phyloP scores from a whole-genome alignment of 1,140 invertebrate species.

The Ectropis grisescens region DNA sequence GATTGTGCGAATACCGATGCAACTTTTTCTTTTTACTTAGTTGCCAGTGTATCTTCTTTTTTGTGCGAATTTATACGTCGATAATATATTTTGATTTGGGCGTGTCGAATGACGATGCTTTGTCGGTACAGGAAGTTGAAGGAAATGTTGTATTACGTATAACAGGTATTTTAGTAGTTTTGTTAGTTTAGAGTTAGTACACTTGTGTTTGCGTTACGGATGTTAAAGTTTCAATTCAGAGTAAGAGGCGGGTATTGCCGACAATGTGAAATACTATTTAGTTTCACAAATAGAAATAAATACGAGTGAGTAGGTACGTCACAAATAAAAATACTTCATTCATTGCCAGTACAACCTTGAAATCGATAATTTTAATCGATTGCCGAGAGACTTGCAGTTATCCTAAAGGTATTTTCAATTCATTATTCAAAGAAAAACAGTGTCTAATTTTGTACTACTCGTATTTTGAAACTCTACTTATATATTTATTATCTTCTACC shows the following conservation, averaged over 20 bases:
- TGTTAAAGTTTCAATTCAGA: conserved; percentile 22
- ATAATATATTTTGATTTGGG: conserved; percentile 69
- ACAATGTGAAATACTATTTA: conserved; percentile 10
- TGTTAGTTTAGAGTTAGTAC: conserved; percentile 19
- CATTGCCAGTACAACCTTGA: no score
- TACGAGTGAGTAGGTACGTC: no score
- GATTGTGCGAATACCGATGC: conserved; percentile 62
- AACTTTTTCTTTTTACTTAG: conserved; percentile 38
- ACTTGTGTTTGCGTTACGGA: conserved; percentile 62
- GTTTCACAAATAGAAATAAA: no score
- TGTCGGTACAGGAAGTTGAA: conserved; percentile 55
- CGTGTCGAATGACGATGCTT: conserved; percentile 54
- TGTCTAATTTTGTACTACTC: no score
- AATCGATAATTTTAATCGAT: no score
- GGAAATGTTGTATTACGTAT: conserved; percentile 22
- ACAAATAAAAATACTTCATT: no score
- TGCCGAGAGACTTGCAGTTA: no score
- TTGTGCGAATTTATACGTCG: conserved; percentile 29
- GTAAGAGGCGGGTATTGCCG: conserved; percentile 20
- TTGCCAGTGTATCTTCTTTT: conserved; percentile 19
- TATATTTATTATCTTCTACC: no score
- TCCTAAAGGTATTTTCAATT: no score
- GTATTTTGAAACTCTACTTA: no score
- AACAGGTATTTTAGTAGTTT: conserved; percentile 42
- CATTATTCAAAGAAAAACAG: no score